phyloP scores from a whole-genome alignment of 2,113 vertebrate species.

The Alethe castanea region DNA sequence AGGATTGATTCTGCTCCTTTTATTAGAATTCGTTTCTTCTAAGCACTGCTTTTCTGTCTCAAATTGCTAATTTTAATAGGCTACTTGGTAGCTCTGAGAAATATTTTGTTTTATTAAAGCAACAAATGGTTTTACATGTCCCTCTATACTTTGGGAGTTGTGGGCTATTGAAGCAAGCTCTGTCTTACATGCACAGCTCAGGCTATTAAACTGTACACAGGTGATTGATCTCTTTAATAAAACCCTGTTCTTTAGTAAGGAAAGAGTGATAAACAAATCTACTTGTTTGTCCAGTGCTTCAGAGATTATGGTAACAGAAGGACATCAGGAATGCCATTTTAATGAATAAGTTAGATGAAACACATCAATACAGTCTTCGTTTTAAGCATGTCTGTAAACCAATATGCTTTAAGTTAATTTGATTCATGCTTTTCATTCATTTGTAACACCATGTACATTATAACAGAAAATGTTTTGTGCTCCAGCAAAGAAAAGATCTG shows the following conservation, averaged over 20 bases:
- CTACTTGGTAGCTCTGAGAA: constrained; percentile 17
- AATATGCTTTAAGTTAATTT: constrained; percentile 68
- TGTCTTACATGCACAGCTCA: constrained; percentile 31
- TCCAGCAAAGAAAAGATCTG: neutral
- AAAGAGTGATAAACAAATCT: constrained; percentile 80
- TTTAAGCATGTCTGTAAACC: constrained; percentile 48
- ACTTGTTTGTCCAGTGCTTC: constrained; percentile 76
- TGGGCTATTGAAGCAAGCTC: constrained; percentile 52
- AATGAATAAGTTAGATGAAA: constrained; percentile 78
- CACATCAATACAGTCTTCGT: constrained; percentile 72
- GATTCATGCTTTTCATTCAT: constrained; percentile 66
- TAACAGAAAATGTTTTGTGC: constrained; percentile 50
- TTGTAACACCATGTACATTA: constrained; percentile 55
- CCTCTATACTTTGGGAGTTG: constrained; percentile 56
- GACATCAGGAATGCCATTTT: constrained; percentile 68
- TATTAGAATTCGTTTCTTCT: constrained; percentile 28
- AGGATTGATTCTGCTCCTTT: constrained; percentile 46
- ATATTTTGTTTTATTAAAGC: constrained; percentile 58
- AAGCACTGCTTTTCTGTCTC: constrained; percentile 39
- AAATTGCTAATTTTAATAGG: constrained; percentile 48
- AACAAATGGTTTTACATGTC: constrained; percentile 54
- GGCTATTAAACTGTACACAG: constrained; percentile 73
- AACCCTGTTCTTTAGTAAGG: constrained; percentile 74
- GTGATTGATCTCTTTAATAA: constrained; percentile 88
- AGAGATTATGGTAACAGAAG: constrained; percentile 68